Conservation (phyloP, 2,113 vertebrate genomes). For the Triplophysa siluroides region DNA sequence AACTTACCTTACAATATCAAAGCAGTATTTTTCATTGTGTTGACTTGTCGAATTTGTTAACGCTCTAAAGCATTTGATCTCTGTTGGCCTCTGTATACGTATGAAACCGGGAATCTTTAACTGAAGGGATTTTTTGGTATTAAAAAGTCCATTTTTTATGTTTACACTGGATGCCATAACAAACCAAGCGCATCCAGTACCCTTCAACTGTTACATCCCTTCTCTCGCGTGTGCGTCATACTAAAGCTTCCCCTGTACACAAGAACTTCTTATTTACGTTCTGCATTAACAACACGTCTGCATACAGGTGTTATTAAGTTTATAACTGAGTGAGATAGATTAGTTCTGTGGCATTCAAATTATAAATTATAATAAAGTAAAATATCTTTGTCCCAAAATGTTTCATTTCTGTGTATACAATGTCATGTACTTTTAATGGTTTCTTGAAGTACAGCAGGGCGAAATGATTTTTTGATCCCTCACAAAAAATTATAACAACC, state of each 20-base stretch:
- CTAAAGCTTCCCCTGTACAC: constrained; percentile 7
- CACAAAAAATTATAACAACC: too few relatives aligned
- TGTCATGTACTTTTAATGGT: too few relatives aligned
- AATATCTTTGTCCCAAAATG: too few relatives aligned
- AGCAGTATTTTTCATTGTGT: constrained; percentile 66
- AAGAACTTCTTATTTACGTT: constrained; percentile 10
- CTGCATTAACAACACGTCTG: constrained; percentile 7
- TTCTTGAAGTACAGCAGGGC: too few relatives aligned
- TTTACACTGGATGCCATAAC: constrained; percentile 67
- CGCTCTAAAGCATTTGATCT: constrained; percentile 51
- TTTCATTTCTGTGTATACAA: too few relatives aligned
- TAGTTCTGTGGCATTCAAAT: too few relatives aligned
- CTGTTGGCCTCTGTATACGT: constrained; percentile 35
- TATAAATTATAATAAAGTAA: too few relatives aligned
- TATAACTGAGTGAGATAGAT: too few relatives aligned
- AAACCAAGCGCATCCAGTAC: constrained; percentile 21
- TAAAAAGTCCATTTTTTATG: constrained; percentile 53
- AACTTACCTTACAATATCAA: constrained; percentile 73
- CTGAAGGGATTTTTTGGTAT: constrained; percentile 42
- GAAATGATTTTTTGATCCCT: too few relatives aligned
- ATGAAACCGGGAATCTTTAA: constrained; percentile 30
- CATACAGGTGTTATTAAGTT: not conserved
- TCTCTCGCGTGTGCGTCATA: constrained; percentile 27
- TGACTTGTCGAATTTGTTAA: constrained; percentile 42
- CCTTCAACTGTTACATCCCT: constrained; percentile 62